Evolutionary conservation across 1,140 invertebrate genomes (phyloP).

Genomic region (Drosophila repleta): DNA sequence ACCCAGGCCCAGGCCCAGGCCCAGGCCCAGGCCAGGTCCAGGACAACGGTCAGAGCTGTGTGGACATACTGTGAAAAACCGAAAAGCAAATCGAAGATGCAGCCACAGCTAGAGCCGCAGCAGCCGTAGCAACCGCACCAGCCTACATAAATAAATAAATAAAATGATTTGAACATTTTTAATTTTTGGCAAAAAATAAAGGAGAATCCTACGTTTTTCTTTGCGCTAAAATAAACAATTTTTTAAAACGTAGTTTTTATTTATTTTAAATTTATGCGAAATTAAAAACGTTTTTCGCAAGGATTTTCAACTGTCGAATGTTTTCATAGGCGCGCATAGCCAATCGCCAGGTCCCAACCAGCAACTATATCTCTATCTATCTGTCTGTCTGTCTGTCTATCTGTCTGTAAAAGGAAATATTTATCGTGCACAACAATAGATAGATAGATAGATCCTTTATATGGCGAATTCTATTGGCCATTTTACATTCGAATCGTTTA

Average conservation of each 20-base stretch:
- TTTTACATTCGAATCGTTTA: conserved; percentile 39
- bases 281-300: conserved; percentile 79
- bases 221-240: conserved; percentile 79
- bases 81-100: conserved; percentile 73
- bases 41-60: not conserved
- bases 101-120: conserved; percentile 43
- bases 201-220: conserved; percentile 58
- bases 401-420: conserved; percentile 21
- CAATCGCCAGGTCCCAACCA: conserved; percentile 48
- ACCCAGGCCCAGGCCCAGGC: not conserved
- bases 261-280: conserved; percentile 82
- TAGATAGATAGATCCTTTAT: conserved; percentile 7
- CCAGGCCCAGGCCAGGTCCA: not conserved
- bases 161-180: conserved; percentile 82
- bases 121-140: conserved; percentile 24
- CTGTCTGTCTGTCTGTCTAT: not conserved
- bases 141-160: conserved; percentile 82
- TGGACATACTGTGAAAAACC: conserved; percentile 19
- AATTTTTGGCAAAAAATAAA: conserved; percentile 55
- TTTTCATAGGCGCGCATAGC: conserved; percentile 67
- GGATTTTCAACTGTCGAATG: conserved; percentile 67
- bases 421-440: conserved; percentile 11
- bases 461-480: conserved; percentile 47
- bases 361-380: conserved; percentile 1
- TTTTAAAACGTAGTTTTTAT: conserved; percentile 63